A percentile compares a stretch with the other conserved stretches of the same genome.
Evolutionary conservation across 1,140 invertebrate genomes (phyloP).

Genomic region (Drosophila triauraria): DNA sequence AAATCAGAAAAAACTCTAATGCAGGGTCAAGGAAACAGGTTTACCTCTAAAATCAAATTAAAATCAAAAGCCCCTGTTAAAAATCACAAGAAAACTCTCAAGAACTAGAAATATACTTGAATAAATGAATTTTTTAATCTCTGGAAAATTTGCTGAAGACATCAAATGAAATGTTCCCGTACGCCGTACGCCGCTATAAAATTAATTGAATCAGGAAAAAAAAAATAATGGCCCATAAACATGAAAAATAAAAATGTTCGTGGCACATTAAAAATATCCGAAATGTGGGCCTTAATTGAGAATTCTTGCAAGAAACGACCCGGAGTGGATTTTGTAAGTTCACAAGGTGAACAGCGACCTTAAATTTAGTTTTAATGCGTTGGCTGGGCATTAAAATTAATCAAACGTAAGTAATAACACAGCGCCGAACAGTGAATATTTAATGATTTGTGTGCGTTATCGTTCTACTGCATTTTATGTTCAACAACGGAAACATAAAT

Average conservation of each 20-base stretch:
- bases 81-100: slow-evolving; percentile 1
- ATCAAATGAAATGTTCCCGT: slow-evolving; percentile 72
- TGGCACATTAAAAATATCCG: slow-evolving; percentile 64
- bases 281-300: slow-evolving; percentile 45
- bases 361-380: slow-evolving; percentile 32
- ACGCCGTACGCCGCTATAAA: slow-evolving; percentile 47
- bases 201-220: slow-evolving; percentile 76
- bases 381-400: slow-evolving; percentile 33
- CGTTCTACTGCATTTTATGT: slow-evolving; percentile 12
- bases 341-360: slow-evolving; percentile 41
- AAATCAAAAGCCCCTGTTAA: slow-evolving; percentile 13
- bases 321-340: slow-evolving; percentile 41
- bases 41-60: slow-evolving; percentile 9
- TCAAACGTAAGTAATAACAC: slow-evolving; percentile 23
- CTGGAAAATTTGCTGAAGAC: slow-evolving; percentile 64
- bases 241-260: slow-evolving; percentile 55
- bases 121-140: slow-evolving; percentile 60
- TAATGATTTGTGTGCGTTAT: slow-evolving; percentile 1
- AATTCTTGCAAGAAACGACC: slow-evolving; percentile 39
- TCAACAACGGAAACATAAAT: slow-evolving; percentile 1
- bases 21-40: slow-evolving; percentile 4
- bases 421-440: slow-evolving; percentile 16
- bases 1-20: not conserved
- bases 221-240: slow-evolving; percentile 55
- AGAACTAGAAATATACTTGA: slow-evolving; percentile 38